A percentile compares a stretch with the other conserved stretches of the same genome.
Evolutionary conservation across 2,797 vertebrate genomes (phyloP).

Genomic region (Gorsachius magnificus): DNA sequence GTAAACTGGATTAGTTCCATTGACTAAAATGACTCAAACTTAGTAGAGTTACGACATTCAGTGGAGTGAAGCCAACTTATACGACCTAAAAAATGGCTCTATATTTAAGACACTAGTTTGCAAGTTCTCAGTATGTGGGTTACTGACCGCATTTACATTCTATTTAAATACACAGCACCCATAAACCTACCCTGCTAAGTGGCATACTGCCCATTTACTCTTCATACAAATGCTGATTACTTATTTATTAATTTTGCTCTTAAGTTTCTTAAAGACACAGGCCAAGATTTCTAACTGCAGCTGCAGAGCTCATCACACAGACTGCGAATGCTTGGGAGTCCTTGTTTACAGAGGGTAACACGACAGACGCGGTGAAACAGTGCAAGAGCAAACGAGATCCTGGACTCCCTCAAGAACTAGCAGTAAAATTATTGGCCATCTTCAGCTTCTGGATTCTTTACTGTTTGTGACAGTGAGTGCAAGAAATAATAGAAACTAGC

Average conservation of each 20-base stretch:
- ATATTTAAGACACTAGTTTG: background rate
- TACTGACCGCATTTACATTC: background rate
- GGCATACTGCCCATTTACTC: background rate
- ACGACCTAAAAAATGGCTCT: background rate
- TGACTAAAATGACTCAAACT: background rate
- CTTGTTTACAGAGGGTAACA: fast-evolving
- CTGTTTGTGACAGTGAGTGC: background rate
- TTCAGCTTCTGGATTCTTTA: background rate
- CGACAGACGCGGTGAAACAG: background rate
- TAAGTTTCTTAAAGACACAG: background rate
- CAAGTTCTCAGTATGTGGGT: background rate
- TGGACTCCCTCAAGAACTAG: background rate
- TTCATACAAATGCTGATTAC: background rate
- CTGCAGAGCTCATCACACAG: background rate
- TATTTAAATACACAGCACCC: background rate
- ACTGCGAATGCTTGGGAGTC: too few species aligned
- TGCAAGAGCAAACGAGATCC: background rate
- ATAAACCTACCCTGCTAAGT: background rate
- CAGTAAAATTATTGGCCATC: background rate
- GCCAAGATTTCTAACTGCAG: background rate
- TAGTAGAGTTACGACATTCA: background rate
- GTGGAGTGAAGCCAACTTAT: background rate
- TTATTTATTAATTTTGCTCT: background rate
- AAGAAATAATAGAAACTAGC: background rate
- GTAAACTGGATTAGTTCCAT: background rate